Conservation (phyloP, 2,797 vertebrate genomes). For the Poecilia wingei region DNA sequence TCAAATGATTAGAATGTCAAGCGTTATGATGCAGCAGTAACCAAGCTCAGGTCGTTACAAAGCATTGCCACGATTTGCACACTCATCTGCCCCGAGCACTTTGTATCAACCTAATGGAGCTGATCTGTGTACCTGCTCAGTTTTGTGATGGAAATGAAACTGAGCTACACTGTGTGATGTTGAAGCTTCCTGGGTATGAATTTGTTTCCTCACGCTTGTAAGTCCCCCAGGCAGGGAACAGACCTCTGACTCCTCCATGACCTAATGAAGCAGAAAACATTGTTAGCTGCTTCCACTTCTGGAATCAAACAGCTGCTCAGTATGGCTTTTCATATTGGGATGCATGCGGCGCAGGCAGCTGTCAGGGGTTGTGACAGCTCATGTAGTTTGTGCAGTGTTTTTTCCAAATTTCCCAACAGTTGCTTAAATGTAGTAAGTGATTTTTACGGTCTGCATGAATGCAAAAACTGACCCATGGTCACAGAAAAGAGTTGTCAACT, state of each 20-base stretch:
- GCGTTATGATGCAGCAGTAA: constrained; percentile 32
- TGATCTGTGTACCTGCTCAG: constrained; percentile 83
- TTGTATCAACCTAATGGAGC: constrained; percentile 20
- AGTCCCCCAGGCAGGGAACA: constrained; percentile 90
- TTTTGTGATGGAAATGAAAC: constrained; percentile 83
- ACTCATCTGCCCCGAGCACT: constrained; percentile 42
- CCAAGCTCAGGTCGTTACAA: constrained; percentile 33
- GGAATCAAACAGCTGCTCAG: constrained; percentile 61
- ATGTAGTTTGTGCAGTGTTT: constrained; percentile 10
- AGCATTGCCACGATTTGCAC: constrained; percentile 20
- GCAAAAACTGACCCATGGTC: constrained; percentile 39
- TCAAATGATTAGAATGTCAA: constrained; percentile 39
- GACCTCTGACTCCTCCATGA: constrained; percentile 88
- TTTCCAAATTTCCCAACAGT: constrained; percentile 18
- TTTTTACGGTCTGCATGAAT: constrained; percentile 27
- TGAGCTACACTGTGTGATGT: constrained; percentile 85
- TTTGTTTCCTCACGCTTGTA: constrained; percentile 91
- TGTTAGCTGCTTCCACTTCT: constrained; percentile 61
- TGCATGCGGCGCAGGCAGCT: constrained; percentile 23
- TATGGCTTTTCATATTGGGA: constrained; percentile 40
- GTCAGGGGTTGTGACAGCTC: constrained; percentile 8
- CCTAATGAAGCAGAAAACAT: constrained; percentile 83
- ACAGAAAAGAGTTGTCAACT: constrained; percentile 51
- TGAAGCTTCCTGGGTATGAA: constrained; percentile 85
- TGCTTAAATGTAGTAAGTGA: constrained; percentile 22